Percentiles rank a stretch among this genome's conserved stretches.
Conservation (phyloP, 2,113 vertebrate species). For the Zapus hudsonius region DNA sequence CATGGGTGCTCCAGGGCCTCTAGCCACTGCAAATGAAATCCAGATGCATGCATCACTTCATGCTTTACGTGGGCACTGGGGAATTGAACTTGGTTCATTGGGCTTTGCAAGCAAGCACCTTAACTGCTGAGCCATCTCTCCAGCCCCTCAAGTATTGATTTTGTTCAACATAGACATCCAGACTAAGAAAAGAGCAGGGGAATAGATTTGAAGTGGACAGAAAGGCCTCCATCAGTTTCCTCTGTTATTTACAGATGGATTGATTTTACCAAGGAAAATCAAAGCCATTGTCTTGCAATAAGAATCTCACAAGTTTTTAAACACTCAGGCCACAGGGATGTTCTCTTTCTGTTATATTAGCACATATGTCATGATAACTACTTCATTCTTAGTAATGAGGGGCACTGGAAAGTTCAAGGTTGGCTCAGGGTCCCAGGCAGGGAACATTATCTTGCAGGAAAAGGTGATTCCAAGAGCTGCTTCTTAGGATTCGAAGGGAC, state of each 20-base stretch:
- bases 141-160: slow-evolving; percentile 50
- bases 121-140: not conserved
- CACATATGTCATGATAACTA: not conserved
- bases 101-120: too few relatives aligned
- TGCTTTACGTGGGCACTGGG: too few relatives aligned
- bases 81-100: too few relatives aligned
- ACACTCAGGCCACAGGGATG: not conserved
- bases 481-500: not conserved
- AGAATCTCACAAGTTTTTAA: slow-evolving; percentile 18
- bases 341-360: slow-evolving; percentile 11
- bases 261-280: slow-evolving; percentile 34
- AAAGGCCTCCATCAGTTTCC: not conserved
- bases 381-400: not conserved
- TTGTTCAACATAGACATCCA: not conserved
- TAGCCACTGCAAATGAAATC: too few relatives aligned
- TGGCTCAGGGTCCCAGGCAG: not conserved
- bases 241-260: not conserved
- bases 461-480: not conserved
- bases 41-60: too few relatives aligned
- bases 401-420: not conserved
- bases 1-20: too few relatives aligned
- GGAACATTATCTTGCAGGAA: not conserved
- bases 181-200: slow-evolving; percentile 22
- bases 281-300: not conserved
- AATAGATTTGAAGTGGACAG: not conserved